Evolutionary conservation across 2,797 vertebrate genomes (phyloP).

Genomic region (Sphenodon punctatus): DNA sequence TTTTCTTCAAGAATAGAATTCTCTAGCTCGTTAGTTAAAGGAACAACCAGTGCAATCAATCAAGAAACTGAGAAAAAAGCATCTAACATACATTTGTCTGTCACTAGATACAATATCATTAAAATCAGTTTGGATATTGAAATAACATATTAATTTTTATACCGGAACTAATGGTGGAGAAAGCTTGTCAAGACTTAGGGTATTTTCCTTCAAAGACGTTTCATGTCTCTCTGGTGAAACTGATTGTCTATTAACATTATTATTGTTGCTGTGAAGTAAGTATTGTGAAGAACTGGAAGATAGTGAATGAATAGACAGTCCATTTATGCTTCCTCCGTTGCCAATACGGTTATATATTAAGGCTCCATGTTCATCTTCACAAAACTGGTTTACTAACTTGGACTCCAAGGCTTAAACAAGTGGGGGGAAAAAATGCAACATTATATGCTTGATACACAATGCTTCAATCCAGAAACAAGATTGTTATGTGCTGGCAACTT

Average conservation of each 20-base stretch:
- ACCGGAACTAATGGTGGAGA: constrained; percentile 42
- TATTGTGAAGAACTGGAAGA: constrained; percentile 50
- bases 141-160: constrained; percentile 14
- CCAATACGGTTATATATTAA: constrained; percentile 82
- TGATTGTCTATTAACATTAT: constrained; percentile 5
- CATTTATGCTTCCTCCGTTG: constrained; percentile 76
- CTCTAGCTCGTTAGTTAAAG: not conserved
- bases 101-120: no score
- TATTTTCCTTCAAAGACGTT: constrained; percentile 25
- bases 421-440: not conserved
- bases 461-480: not conserved
- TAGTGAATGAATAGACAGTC: constrained; percentile 25
- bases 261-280: constrained; percentile 35
- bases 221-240: constrained; percentile 27
- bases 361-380: constrained; percentile 92
- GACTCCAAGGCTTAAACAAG: constrained; percentile 83
- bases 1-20: not conserved
- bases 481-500: not conserved
- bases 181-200: not conserved
- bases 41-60: not conserved
- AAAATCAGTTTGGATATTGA: not conserved
- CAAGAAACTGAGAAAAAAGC: not conserved
- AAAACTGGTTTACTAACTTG: constrained; percentile 89
- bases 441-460: not conserved
- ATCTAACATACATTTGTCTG: not conserved